These are phyloP conservation scores for Nomia melanderi DNA, from an alignment of 1,140 invertebrate genomes.

Conservation along the genomic window DNA sequence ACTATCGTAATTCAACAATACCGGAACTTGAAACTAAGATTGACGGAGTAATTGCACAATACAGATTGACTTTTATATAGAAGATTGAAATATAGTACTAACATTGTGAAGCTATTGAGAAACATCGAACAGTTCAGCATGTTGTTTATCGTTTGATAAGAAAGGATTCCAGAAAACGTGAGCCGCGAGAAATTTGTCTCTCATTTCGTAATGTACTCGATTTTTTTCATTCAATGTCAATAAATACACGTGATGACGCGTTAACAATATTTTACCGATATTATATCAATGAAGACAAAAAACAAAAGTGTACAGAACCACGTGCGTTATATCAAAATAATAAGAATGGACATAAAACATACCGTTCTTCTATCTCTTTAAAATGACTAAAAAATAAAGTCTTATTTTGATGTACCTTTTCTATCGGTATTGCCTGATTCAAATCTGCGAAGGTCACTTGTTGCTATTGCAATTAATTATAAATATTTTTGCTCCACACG, in stretches of 20 bases:
- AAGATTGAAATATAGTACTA: background rate
- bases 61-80: background rate
- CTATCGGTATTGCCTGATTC: too few relatives aligned
- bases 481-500: too few relatives aligned
- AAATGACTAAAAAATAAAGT: too few relatives aligned
- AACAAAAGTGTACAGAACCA: background rate
- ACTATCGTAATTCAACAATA: too few relatives aligned
- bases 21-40: background rate
- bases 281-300: background rate
- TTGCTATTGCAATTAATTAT: too few relatives aligned
- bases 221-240: background rate
- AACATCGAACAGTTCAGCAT: background rate
- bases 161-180: background rate
- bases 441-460: too few relatives aligned
- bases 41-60: background rate
- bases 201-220: background rate
- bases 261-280: background rate
- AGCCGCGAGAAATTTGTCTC: background rate
- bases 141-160: constrained; percentile 11
- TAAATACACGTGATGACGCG: background rate
- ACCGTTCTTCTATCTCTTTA: too few relatives aligned
- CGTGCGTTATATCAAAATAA: background rate
- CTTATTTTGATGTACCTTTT: too few relatives aligned
- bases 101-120: background rate
- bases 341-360: too few relatives aligned